phyloP scores from a whole-genome alignment of 2,113 vertebrate genomes.

The Pachypanchax playfairii region DNA sequence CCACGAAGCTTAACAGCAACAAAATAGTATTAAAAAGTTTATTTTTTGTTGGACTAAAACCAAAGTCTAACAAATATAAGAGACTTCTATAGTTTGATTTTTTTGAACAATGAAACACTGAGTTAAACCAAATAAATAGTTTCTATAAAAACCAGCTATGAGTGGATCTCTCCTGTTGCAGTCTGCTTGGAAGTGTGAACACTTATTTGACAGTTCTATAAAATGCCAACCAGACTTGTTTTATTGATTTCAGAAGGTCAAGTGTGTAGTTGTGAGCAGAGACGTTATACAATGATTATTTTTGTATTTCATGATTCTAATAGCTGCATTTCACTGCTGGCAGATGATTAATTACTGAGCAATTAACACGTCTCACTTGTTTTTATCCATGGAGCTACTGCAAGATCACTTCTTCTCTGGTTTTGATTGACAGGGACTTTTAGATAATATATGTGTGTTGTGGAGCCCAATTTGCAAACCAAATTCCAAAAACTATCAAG shows the following conservation, averaged over 20 bases:
- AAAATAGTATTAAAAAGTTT: no score
- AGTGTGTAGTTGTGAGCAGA: slow-evolving; percentile 33
- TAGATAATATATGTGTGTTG: rapidly evolving
- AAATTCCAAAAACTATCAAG: slow-evolving; percentile 20
- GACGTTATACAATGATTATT: slow-evolving; percentile 28
- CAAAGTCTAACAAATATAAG: no score
- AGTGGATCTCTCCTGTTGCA: no score
- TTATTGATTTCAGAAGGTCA: slow-evolving; percentile 42
- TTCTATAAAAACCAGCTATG: no score
- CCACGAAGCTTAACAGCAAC: no score
- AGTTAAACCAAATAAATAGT: no score
- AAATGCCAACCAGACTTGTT: slow-evolving; percentile 26
- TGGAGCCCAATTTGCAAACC: slow-evolving; percentile 38
- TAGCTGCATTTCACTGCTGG: slow-evolving; percentile 12
- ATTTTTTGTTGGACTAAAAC: no score
- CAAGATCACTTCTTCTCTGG: neutral
- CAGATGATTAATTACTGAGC: slow-evolving; percentile 30
- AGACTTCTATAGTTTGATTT: no score
- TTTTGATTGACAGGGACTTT: slow-evolving; percentile 41
- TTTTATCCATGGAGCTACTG: slow-evolving; percentile 24
- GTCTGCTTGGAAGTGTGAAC: neutral
- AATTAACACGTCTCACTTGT: slow-evolving; percentile 48
- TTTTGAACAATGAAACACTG: no score
- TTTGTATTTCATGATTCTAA: slow-evolving; percentile 15
- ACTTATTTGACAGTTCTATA: slow-evolving; percentile 30